These are phyloP conservation scores for Anthopleura sola DNA, from an alignment of 64 coral and sea anemone genomes.

Conservation along the genomic window DNA sequence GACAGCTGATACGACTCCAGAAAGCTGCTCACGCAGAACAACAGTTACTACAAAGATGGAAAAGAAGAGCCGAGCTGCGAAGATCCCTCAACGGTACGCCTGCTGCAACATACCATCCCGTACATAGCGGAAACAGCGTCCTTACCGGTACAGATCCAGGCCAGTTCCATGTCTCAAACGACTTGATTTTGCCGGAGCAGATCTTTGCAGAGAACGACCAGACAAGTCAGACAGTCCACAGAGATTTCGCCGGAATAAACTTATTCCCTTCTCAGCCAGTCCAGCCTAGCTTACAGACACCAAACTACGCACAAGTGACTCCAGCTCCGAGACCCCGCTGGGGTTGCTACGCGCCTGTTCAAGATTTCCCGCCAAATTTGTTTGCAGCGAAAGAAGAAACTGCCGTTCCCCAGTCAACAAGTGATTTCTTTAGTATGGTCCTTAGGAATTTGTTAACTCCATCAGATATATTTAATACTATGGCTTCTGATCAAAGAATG, in stretches of 20 bases:
- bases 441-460: neutral
- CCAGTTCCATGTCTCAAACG: neutral
- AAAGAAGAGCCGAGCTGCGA: neutral
- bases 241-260: neutral
- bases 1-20: neutral
- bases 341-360: neutral
- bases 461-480: neutral
- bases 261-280: neutral
- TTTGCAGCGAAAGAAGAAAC: neutral
- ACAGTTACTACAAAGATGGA: neutral
- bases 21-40: neutral
- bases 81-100: neutral
- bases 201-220: neutral
- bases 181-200: neutral
- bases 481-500: neutral
- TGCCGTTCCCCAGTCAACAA: neutral
- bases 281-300: neutral
- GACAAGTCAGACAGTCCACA: neutral
- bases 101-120: neutral
- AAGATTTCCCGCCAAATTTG: neutral
- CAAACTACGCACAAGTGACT: neutral
- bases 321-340: neutral
- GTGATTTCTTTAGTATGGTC: neutral
- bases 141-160: neutral
- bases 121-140: neutral